A percentile compares a stretch with the other conserved stretches of the same genome.
phyloP scores from a whole-genome alignment of 37 sponge, comb jelly and placozoan genomes.

The Lycopodina hypogea region DNA sequence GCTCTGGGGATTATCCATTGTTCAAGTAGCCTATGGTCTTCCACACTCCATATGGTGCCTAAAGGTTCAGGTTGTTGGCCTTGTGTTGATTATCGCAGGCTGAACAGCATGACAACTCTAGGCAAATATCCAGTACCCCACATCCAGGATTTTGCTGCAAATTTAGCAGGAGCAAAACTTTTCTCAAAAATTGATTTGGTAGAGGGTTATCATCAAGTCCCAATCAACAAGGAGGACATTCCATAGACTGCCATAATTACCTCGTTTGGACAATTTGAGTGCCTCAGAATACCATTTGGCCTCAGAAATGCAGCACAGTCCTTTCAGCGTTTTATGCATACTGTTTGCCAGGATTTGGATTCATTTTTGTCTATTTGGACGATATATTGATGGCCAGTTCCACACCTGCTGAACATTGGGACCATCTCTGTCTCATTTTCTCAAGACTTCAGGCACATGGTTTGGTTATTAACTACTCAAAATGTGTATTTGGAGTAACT shows the following conservation, averaged over 20 bases:
- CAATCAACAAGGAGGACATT: slow-evolving; percentile 37
- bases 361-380: slow-evolving; percentile 32
- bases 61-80: slow-evolving; percentile 63
- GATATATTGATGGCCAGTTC: slow-evolving; percentile 47
- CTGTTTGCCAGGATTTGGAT: slow-evolving; percentile 50
- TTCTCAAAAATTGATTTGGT: slow-evolving; percentile 68
- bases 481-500: slow-evolving; percentile 25
- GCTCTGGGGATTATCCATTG: no score
- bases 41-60: slow-evolving; percentile 72
- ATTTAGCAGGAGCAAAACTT: slow-evolving; percentile 51
- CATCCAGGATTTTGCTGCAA: slow-evolving; percentile 61
- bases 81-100: slow-evolving; percentile 71
- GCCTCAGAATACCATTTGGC: slow-evolving; percentile 6
- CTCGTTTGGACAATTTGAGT: slow-evolving; percentile 67
- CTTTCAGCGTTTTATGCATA: slow-evolving; percentile 62
- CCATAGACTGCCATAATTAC: slow-evolving; percentile 66
- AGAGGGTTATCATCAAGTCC: slow-evolving; percentile 48
- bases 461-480: slow-evolving; percentile 24
- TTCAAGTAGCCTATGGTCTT: no score
- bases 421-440: slow-evolving; percentile 29
- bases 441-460: slow-evolving; percentile 15
- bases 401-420: slow-evolving; percentile 39
- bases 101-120: slow-evolving; percentile 48
- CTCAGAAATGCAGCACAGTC: slow-evolving; percentile 58
- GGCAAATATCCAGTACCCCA: slow-evolving; percentile 75